Percentiles rank a stretch among this genome's conserved stretches.
Evolutionary conservation across 2,888 invertebrate species (phyloP).

Genomic region (Rhagonycha lutea): DNA sequence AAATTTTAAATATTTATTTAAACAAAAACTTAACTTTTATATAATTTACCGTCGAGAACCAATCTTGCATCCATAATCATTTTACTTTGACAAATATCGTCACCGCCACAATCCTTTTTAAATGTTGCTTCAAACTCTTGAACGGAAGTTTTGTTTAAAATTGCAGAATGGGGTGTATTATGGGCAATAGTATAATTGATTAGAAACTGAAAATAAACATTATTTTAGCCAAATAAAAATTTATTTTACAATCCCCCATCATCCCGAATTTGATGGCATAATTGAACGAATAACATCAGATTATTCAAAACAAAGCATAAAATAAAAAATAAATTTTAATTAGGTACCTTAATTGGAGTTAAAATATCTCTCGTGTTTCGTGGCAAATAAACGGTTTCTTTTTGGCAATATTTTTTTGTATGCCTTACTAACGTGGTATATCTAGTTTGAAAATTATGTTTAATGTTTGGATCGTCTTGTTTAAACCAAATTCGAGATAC

Average conservation of each 20-base stretch:
- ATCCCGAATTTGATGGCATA: too few relatives aligned
- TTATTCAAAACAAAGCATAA: too few relatives aligned
- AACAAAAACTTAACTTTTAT: neutral
- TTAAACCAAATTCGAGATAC: conserved; percentile 78
- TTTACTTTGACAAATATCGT: conserved; percentile 86
- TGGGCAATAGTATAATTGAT: conserved; percentile 83
- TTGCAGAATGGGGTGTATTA: conserved; percentile 76
- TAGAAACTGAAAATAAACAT: conserved; percentile 66
- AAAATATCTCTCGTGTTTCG: conserved; percentile 87
- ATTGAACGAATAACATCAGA: too few relatives aligned
- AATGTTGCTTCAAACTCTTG: conserved; percentile 82
- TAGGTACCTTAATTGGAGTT: conserved; percentile 73
- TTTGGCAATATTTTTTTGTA: conserved; percentile 60
- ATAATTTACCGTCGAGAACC: conserved; percentile 47
- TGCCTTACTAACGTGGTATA: conserved; percentile 14
- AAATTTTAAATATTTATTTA: conserved; percentile 19
- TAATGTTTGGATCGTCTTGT: conserved; percentile 57
- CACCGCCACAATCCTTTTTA: conserved; percentile 88
- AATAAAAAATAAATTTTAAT: neutral
- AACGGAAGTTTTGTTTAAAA: conserved; percentile 84
- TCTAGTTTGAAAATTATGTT: conserved; percentile 41
- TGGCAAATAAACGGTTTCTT: conserved; percentile 83
- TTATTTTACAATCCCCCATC: too few relatives aligned
- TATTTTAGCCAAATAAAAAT: too few relatives aligned
- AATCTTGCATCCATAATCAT: conserved; percentile 69